Base-by-base conservation (phyloP, 2,113 vertebrate species). In the Propithecus coquereli region DNA sequence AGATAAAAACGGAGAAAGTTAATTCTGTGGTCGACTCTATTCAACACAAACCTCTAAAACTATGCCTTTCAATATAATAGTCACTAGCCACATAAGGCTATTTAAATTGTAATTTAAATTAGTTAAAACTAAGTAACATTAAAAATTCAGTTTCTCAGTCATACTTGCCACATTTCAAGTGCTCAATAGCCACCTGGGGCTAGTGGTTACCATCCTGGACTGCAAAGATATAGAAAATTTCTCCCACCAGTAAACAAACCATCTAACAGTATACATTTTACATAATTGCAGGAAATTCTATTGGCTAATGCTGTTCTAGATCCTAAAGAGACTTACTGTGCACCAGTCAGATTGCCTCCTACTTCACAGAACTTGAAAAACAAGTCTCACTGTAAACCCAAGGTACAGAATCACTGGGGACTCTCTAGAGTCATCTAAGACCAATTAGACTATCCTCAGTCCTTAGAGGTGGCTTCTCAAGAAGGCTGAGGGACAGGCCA, bases 61-160 rank as follows among this genome's bases (percentile, higher is more conserved):
- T 79, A 66, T 30, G 3, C 1, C 71, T 83, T 89, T 92, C 32
- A 59, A 79, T 43, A 76, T 50, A 81, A 90, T 17, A 88, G n/a
- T 47, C 63, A 93, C 40, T 65, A 79, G 68, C 40, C 20, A 83
- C 45, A 43, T 23, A 12, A 47, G 45, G 40, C 18, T 94, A 77
- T 84, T 84, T 80, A 95, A 90, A 59, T 27, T 77, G 7, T 88
- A 81, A 81, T 47, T 73, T 10, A 40, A 59, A 80, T 68, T 37
- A 81, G 63, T 54, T 73, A 92, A 95, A 96, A 92, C 74, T 86
- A 82, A 86, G 10, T 70, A 37, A 71, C 63, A 88, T 50, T 90
- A 90, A 88, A 37, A 71, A 50, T 71, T 94, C n/a, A 54, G 83
- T 94, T 83, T 61, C 34, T 97, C 32, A 23, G 32, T 74, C 43